A percentile compares a stretch with the other conserved stretches of the same genome.
These are phyloP conservation scores for Cirrhinus mrigala DNA, from an alignment of 2,797 vertebrate species.

Conservation along the genomic window DNA sequence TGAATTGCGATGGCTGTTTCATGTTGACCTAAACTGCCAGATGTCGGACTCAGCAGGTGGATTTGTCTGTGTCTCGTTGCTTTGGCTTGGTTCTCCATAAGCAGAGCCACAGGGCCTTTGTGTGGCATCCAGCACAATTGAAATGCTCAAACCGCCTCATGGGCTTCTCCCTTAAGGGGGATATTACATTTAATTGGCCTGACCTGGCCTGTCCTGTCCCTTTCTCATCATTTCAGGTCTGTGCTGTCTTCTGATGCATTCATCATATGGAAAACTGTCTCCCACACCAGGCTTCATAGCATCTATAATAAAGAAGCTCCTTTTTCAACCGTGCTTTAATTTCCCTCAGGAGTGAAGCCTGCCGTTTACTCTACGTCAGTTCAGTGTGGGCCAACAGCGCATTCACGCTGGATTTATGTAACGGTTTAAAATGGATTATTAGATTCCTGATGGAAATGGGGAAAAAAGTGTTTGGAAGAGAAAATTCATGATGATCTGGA, in stretches of 20 bases:
- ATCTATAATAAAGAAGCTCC: conserved; percentile 66
- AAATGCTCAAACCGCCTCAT: conserved; percentile 47
- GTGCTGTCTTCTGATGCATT: conserved; percentile 13
- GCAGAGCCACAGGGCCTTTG: background rate
- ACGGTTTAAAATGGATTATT: conserved; percentile 54
- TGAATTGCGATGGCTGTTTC: background rate
- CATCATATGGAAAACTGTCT: conserved; percentile 16
- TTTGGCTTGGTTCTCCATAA: conserved; percentile 1
- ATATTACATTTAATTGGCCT: conserved; percentile 73
- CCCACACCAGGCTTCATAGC: background rate
- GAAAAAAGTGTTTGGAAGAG: background rate
- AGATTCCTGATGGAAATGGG: conserved; percentile 6
- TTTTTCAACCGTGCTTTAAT: conserved; percentile 70
- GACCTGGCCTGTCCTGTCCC: conserved; percentile 16
- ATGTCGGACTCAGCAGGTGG: background rate
- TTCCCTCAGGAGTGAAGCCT: conserved; percentile 72
- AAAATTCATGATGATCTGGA: background rate
- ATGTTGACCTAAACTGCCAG: background rate
- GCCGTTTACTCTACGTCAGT: conserved; percentile 67
- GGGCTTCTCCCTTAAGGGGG: conserved; percentile 58
- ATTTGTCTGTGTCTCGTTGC: background rate
- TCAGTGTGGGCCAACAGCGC: conserved; percentile 50
- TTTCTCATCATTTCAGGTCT: conserved; percentile 16
- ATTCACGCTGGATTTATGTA: conserved; percentile 59
- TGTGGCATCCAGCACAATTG: conserved; percentile 47